Percentiles rank a stretch among this genome's conserved stretches.
Evolutionary conservation across 2,113 vertebrate species (phyloP).

Genomic region (Bucco capensis): DNA sequence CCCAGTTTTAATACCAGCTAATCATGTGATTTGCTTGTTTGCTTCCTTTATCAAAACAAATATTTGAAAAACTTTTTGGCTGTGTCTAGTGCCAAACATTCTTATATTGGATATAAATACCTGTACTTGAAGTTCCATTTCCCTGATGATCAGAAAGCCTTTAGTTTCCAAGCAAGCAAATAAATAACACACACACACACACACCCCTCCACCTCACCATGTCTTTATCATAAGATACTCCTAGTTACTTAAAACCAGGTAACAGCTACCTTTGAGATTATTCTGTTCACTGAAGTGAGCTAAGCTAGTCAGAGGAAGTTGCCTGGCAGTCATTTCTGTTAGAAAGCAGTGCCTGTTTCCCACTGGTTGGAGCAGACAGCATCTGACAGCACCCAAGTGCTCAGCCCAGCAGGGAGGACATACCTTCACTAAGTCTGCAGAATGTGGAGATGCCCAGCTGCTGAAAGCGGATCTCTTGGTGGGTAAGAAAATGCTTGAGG

Average conservation of each 20-base stretch:
- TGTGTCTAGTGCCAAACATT: not conserved
- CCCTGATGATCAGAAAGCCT: not conserved
- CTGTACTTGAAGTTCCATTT: not conserved
- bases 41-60: not conserved
- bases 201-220: no score
- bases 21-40: not conserved
- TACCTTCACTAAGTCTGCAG: constrained; percentile 61
- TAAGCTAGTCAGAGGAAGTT: not conserved
- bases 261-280: not conserved
- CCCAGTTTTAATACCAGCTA: not conserved
- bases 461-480: constrained; percentile 67
- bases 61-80: not conserved
- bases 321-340: no score
- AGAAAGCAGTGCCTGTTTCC: not conserved
- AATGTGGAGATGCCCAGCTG: constrained; percentile 62
- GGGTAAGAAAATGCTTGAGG: constrained; percentile 52
- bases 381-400: not conserved
- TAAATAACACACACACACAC: not conserved
- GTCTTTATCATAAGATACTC: not conserved
- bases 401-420: not conserved
- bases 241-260: not conserved
- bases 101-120: not conserved
- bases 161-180: not conserved
- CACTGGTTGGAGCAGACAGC: not conserved
- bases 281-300: not conserved